Conservation (phyloP, 2,888 invertebrate species). For the Pyrrhia umbra region DNA sequence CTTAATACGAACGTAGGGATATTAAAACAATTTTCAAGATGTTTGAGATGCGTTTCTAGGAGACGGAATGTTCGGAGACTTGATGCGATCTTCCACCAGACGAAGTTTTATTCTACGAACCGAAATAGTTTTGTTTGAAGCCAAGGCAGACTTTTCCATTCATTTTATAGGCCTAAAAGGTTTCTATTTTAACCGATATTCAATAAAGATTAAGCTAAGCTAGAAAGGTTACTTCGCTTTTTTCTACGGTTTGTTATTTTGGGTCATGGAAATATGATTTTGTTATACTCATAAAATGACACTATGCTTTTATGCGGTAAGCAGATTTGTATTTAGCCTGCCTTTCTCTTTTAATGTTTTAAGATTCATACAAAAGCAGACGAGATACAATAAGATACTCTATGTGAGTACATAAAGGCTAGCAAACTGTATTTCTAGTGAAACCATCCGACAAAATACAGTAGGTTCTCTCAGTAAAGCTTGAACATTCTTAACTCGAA, state of each 20-base stretch:
- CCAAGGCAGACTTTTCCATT: not conserved
- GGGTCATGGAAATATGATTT: not conserved
- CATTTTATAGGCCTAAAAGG: not conserved
- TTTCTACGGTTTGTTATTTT: not conserved
- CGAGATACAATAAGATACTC: not conserved
- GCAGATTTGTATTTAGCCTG: not conserved
- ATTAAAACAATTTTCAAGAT: conserved; percentile 47
- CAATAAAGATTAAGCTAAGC: not conserved
- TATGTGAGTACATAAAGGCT: not conserved
- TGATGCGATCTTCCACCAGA: conserved; percentile 5
- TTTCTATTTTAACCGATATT: not conserved
- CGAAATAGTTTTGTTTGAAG: conserved; percentile 13
- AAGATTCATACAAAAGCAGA: not conserved
- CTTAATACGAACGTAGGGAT: conserved; percentile 45
- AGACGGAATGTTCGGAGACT: conserved; percentile 16
- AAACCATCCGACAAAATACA: conserved; percentile 10
- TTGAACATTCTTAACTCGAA: conserved; percentile 6
- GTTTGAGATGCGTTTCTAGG: conserved; percentile 29
- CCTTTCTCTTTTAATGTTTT: not conserved
- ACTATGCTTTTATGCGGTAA: not conserved
- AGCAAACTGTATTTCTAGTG: not conserved
- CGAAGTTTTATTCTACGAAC: conserved; percentile 26
- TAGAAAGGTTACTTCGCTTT: not conserved
- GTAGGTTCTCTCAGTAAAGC: conserved; percentile 6
- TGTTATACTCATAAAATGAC: not conserved